phyloP scores from a whole-genome alignment of 2,113 vertebrate genomes.

The Cyphomyrus plagiostoma region DNA sequence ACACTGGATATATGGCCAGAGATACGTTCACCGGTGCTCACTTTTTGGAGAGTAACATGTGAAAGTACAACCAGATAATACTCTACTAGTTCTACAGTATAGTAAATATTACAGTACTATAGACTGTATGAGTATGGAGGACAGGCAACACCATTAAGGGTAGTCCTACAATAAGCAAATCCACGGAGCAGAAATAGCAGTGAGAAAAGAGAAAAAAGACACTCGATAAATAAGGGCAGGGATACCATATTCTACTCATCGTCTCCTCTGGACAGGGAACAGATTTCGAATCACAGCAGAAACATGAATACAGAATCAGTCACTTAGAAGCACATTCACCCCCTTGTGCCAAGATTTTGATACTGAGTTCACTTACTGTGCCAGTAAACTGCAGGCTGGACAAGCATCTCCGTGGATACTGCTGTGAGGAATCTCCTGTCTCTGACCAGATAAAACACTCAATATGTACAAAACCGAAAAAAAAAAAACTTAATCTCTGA shows the following conservation, averaged over 20 bases:
- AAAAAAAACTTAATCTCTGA: background rate
- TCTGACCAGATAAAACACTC: background rate
- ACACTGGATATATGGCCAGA: background rate
- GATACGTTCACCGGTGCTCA: background rate
- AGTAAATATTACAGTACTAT: background rate
- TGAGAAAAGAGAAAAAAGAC: background rate
- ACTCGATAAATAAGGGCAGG: background rate
- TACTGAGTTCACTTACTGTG: background rate
- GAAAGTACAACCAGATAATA: background rate
- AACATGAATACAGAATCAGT: constrained; percentile 3
- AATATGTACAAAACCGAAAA: background rate
- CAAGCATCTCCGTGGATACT: background rate
- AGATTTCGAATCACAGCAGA: constrained; percentile 2
- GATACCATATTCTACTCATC: background rate
- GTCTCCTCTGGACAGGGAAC: background rate
- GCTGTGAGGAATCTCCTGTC: background rate
- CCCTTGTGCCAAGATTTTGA: constrained; percentile 9
- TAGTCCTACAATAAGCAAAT: background rate
- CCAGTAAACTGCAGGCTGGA: background rate
- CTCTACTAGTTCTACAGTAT: background rate
- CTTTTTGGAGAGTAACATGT: background rate
- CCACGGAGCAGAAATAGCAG: background rate
- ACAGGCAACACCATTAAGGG: background rate
- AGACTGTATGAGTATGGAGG: background rate
- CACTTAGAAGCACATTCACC: background rate